A percentile compares a stretch with the other conserved stretches of the same genome.
Evolutionary conservation across 2,797 vertebrate species (phyloP).

Genomic region (Micrastur ruficollis): DNA sequence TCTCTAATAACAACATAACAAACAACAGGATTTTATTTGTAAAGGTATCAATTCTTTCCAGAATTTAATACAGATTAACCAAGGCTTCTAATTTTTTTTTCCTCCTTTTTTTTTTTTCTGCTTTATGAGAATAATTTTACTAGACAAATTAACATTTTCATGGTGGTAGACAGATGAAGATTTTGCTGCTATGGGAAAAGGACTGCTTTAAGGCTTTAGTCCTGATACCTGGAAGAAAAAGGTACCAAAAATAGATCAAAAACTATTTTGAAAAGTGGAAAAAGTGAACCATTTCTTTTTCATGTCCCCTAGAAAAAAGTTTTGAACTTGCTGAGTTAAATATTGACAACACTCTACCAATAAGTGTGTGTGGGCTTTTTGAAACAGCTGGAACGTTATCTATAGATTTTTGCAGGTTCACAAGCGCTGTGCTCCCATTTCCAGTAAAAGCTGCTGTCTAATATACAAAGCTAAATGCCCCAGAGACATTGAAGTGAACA

Average conservation of each 20-base stretch:
- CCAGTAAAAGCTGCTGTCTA: conserved; percentile 32
- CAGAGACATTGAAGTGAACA: conserved; percentile 10
- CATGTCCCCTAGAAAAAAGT: neutral
- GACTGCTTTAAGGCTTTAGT: neutral
- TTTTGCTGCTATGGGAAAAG: neutral
- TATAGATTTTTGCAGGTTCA: conserved; percentile 49
- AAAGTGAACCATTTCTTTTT: neutral
- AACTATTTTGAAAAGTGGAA: neutral
- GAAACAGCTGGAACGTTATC: conserved; percentile 26
- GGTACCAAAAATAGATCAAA: neutral
- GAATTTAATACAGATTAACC: neutral
- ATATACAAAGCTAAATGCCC: conserved; percentile 29
- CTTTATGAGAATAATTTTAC: neutral
- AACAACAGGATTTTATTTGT: neutral
- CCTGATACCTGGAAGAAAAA: neutral
- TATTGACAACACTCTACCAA: neutral
- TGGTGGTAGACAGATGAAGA: neutral
- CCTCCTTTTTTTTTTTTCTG: neutral
- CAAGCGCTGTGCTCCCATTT: neutral
- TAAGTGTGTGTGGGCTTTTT: neutral
- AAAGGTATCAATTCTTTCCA: neutral
- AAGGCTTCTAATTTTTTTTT: neutral
- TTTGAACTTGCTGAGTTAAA: neutral
- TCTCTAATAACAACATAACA: neutral
- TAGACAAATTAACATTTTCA: neutral